A percentile compares a stretch with the other conserved stretches of the same genome.
phyloP scores from a whole-genome alignment of 2,888 invertebrate genomes.

The Neocrepidodera transversa region DNA sequence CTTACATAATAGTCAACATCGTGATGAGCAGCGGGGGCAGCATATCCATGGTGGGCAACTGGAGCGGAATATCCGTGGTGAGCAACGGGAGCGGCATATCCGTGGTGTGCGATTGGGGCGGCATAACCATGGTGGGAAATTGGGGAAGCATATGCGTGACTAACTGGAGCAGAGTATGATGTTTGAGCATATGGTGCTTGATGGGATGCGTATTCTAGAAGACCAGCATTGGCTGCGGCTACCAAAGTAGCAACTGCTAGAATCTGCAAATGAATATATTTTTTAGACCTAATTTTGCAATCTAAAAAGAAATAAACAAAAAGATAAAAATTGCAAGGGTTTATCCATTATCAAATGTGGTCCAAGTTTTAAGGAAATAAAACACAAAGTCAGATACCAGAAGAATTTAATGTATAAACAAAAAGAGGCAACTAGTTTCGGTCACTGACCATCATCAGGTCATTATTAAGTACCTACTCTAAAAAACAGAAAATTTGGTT shows the following conservation, averaged over 20 bases:
- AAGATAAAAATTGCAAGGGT: not conserved
- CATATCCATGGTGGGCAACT: conserved; percentile 18
- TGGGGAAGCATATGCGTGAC: conserved; percentile 34
- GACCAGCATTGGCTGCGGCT: conserved; percentile 43
- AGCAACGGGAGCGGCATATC: conserved; percentile 36
- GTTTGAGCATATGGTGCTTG: conserved; percentile 7
- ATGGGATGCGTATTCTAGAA: conserved; percentile 32
- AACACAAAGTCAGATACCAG: too few species aligned
- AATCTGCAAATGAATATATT: conserved; percentile 31
- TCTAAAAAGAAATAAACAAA: too few species aligned
- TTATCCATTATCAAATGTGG: too few species aligned
- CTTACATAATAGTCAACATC: conserved; percentile 36
- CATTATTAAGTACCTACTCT: too few species aligned
- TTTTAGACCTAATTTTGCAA: not conserved
- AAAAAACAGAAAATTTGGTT: too few species aligned
- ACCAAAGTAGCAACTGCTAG: conserved; percentile 39
- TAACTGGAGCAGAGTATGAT: conserved; percentile 19
- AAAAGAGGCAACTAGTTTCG: too few species aligned
- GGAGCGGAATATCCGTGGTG: conserved; percentile 28
- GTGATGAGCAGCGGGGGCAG: conserved; percentile 31
- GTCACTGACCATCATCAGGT: too few species aligned
- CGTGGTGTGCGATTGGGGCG: conserved; percentile 14
- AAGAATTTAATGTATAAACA: too few species aligned
- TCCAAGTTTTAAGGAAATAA: too few species aligned
- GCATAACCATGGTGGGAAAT: conserved; percentile 27